Percentiles rank a stretch among this genome's conserved stretches.
These are phyloP conservation scores for Trachelus tabidus DNA, from an alignment of 2,888 invertebrate species.

Conservation along the genomic window DNA sequence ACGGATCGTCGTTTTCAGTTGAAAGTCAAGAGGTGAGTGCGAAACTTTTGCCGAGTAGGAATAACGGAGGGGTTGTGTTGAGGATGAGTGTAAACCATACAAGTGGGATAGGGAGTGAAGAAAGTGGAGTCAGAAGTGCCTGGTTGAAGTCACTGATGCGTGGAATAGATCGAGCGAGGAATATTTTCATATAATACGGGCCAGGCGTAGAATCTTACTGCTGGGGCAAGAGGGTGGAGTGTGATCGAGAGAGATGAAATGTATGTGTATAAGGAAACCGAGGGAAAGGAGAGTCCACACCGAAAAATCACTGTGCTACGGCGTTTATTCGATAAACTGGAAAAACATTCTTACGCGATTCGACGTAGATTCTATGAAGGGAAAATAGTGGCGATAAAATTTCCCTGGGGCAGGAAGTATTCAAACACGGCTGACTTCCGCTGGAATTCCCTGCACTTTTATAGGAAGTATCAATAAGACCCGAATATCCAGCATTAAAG, in stretches of 20 bases:
- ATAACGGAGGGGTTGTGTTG: neutral
- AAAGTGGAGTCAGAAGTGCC: neutral
- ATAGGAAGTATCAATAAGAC: neutral
- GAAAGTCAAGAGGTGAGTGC: conserved; percentile 5
- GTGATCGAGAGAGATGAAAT: neutral
- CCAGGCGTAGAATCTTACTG: neutral
- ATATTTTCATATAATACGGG: neutral
- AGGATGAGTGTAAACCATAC: neutral
- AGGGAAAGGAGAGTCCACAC: neutral
- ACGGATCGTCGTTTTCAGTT: neutral
- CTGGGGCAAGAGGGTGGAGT: neutral
- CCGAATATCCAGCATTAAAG: neutral
- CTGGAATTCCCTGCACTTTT: neutral
- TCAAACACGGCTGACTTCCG: neutral
- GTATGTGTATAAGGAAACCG: neutral
- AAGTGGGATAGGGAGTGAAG: neutral
- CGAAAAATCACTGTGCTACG: neutral
- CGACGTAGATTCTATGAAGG: neutral
- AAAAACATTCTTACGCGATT: neutral
- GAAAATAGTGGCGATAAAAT: neutral
- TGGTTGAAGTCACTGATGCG: neutral
- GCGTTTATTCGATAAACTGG: neutral
- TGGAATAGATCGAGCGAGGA: neutral
- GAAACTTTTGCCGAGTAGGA: conserved; percentile 6
- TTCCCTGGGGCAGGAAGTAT: neutral